These are phyloP conservation scores for Scaeva pyrastri DNA, from an alignment of 2,888 invertebrate species.

Conservation along the genomic window DNA sequence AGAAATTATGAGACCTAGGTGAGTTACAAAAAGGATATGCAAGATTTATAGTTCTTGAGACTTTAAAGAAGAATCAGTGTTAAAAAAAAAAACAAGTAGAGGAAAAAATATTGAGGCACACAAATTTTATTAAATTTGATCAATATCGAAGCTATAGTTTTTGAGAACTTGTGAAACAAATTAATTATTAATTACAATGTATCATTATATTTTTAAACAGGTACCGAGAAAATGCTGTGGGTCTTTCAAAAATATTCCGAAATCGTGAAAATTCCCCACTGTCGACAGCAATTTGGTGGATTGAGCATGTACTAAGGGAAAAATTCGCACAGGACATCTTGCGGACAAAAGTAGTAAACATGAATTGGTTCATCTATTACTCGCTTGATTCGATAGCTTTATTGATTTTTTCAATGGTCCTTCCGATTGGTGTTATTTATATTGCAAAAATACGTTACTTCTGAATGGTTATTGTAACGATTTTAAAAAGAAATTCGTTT, in stretches of 20 bases:
- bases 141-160: too few species aligned
- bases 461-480: background rate
- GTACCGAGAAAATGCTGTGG: slow-evolving; percentile 81
- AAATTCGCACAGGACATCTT: slow-evolving; percentile 77
- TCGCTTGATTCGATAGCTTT: slow-evolving; percentile 80
- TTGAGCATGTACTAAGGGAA: slow-evolving; percentile 85
- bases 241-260: slow-evolving; percentile 85
- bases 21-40: background rate
- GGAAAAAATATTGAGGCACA: too few species aligned
- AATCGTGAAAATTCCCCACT: slow-evolving; percentile 85
- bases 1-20: slow-evolving; percentile 83
- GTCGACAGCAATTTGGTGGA: slow-evolving; percentile 86
- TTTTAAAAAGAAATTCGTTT: too few species aligned
- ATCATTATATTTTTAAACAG: slow-evolving; percentile 72
- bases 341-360: slow-evolving; percentile 80
- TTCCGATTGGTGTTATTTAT: slow-evolving; percentile 3
- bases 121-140: too few species aligned
- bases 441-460: slow-evolving; percentile 4
- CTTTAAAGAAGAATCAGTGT: too few species aligned
- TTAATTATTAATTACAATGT: too few species aligned
- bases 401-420: slow-evolving; percentile 58
- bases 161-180: too few species aligned
- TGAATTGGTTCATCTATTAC: slow-evolving; percentile 82
- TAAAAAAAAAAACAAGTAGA: too few species aligned
- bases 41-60: too few species aligned